phyloP scores from a whole-genome alignment of 1,140 invertebrate species.

The Vollenhovia emeryi region DNA sequence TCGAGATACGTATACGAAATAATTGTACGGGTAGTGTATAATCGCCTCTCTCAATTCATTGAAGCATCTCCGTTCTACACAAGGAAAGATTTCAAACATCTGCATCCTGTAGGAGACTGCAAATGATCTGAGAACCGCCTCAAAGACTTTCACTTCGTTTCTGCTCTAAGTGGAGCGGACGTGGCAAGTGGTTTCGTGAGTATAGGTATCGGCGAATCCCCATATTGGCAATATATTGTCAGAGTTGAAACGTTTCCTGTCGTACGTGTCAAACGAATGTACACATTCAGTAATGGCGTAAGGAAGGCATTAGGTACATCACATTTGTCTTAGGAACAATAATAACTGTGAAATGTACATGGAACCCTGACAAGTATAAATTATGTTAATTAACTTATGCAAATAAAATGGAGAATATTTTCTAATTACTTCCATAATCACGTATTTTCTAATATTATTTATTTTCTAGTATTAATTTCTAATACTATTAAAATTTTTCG shows the following conservation, averaged over 20 bases:
- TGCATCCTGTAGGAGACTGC: conserved; percentile 72
- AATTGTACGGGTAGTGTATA: conserved; percentile 20
- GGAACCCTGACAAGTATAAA: neutral
- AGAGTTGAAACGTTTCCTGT: conserved; percentile 34
- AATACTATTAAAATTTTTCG: neutral
- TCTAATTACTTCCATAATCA: neutral
- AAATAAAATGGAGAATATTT: neutral
- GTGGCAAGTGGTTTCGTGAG: conserved; percentile 67
- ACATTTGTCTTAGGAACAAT: neutral
- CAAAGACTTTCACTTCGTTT: conserved; percentile 77
- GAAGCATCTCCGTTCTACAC: conserved; percentile 33
- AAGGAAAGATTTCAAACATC: conserved; percentile 71
- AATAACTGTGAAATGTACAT: neutral
- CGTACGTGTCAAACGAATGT: conserved; percentile 3
- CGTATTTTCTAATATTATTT: neutral
- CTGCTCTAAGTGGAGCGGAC: conserved; percentile 75
- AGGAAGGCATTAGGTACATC: neutral
- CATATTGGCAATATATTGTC: conserved; percentile 46
- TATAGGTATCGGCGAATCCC: conserved; percentile 58
- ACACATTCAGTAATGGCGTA: neutral
- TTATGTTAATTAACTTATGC: neutral
- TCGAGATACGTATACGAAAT: neutral
- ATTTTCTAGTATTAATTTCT: too few relatives aligned
- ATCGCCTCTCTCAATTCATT: conserved; percentile 8
- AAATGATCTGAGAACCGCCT: conserved; percentile 70